Percentiles rank a stretch among this genome's conserved stretches.
Evolutionary conservation across 2,113 vertebrate species (phyloP).

Genomic region (Psilopsiagon aurifrons): DNA sequence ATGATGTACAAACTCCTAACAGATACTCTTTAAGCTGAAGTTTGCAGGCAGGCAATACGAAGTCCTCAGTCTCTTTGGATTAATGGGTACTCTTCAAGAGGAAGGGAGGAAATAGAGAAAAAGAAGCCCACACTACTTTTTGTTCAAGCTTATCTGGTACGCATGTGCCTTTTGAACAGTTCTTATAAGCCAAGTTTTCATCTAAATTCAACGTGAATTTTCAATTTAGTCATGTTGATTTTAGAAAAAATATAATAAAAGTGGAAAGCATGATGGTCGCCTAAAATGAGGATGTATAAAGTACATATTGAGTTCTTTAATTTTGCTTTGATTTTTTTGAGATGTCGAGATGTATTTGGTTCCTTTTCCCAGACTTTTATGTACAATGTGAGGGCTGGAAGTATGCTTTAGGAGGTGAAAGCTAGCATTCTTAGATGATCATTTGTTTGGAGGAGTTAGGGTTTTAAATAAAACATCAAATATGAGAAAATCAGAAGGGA

Average conservation of each 20-base stretch:
- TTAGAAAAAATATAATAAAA: not conserved
- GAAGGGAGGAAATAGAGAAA: not conserved
- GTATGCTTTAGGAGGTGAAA: not conserved
- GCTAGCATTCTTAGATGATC: not conserved
- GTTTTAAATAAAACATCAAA: constrained; percentile 45
- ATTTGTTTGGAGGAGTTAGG: not conserved
- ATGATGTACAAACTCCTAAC: not conserved
- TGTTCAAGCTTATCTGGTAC: not conserved
- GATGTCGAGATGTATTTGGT: not conserved
- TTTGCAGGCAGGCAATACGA: not conserved
- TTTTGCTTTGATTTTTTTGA: constrained; percentile 18
- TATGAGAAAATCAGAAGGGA: constrained; percentile 14
- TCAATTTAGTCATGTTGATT: not conserved
- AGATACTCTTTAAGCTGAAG: not conserved
- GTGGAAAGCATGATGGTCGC: not conserved
- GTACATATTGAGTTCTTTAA: not conserved
- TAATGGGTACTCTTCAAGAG: not conserved
- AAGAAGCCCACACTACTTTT: not conserved
- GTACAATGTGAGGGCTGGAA: not conserved
- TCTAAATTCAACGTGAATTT: not conserved
- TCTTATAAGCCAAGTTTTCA: not conserved
- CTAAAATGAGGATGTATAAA: not conserved
- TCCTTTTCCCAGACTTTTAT: not conserved
- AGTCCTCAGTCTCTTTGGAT: not conserved
- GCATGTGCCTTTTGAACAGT: not conserved